Base-by-base conservation (phyloP, 23 tunicate species). In the Ciona savignyi region DNA sequence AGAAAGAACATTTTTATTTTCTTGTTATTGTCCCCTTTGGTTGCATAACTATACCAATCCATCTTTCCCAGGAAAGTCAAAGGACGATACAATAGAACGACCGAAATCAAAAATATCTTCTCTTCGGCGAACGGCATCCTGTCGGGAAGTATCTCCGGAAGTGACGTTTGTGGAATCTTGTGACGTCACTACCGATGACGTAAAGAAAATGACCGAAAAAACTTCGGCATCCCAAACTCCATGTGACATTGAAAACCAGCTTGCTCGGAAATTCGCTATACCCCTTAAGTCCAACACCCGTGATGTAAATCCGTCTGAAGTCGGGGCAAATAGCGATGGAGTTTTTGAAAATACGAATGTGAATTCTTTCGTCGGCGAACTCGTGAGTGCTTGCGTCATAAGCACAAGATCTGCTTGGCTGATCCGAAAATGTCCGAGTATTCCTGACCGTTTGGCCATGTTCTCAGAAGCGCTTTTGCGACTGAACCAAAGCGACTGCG, bases 391-490 rank as follows among this genome's bases (percentile, higher is more conserved):
- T 60, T 82, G 87, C 70, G 70, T 82, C 21, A 60, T 82, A 65
- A 82, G 87, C 64, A 49, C 75, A 1, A 33, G 87, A 2, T 34
- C 87, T 24, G 87, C 80, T 1, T 82, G 87, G 87, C 60, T 82
- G 2, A 68, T 82, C 34, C 75, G 87, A 75, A 82, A 51, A 62
- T 67, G 65, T 33, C 34, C 87, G 70, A 69, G 31, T 1, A 24
- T 26, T 60, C 51, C 75, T 70, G 80, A 74, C 1, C 75, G 80
- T 22, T 23, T 68, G 30, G 71, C 33, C 65, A 6, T 21, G 28
- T 75, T 74, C 9, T 63, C 74, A 15, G 74, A 68, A 0, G 25
- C 74, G 1, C 30, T 82, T 61, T 23, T 66, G 4, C 28, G 51
- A 1, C 48, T 82, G 63, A 27, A 68, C 70, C 26, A n/a, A 1